Evolutionary conservation across 2,113 vertebrate genomes (phyloP).

Genomic region (Sapayoa aenigma): DNA sequence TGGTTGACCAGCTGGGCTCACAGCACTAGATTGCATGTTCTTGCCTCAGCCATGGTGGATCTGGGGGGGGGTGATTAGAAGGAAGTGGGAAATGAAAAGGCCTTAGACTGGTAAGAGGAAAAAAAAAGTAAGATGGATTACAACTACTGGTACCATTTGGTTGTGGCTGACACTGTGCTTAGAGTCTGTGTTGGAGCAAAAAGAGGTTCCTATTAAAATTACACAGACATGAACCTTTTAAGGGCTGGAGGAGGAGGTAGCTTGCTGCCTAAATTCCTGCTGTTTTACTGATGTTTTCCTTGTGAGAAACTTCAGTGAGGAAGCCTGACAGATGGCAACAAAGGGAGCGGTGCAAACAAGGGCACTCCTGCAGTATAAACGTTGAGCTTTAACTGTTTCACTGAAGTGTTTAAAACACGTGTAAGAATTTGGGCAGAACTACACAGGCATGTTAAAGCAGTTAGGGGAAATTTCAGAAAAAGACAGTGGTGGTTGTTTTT

Average conservation of each 20-base stretch:
- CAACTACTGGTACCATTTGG: neutral
- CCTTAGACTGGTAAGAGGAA: neutral
- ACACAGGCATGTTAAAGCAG: neutral
- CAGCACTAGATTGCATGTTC: rapidly evolving
- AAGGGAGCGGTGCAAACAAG: slow-evolving; percentile 18
- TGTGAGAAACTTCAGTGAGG: neutral
- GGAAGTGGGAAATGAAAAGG: neutral
- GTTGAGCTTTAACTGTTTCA: neutral
- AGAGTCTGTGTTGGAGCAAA: slow-evolving; percentile 1
- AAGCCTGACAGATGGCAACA: slow-evolving; percentile 60
- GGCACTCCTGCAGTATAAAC: slow-evolving; percentile 15
- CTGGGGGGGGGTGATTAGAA: neutral
- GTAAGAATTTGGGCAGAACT: slow-evolving; percentile 12
- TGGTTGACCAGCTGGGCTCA: neutral
- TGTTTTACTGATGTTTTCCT: slow-evolving; percentile 44
- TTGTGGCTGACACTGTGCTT: neutral
- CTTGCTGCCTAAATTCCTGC: slow-evolving; percentile 27
- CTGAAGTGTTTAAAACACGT: neutral
- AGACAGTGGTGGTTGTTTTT: neutral
- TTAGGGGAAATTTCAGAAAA: neutral
- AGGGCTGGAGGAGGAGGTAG: neutral
- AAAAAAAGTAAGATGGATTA: neutral
- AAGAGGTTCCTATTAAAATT: neutral
- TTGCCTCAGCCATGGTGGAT: neutral
- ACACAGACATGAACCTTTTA: neutral